These are phyloP conservation scores for Pardosa pseudoannulata DNA, from an alignment of 2,888 invertebrate species.

Conservation along the genomic window DNA sequence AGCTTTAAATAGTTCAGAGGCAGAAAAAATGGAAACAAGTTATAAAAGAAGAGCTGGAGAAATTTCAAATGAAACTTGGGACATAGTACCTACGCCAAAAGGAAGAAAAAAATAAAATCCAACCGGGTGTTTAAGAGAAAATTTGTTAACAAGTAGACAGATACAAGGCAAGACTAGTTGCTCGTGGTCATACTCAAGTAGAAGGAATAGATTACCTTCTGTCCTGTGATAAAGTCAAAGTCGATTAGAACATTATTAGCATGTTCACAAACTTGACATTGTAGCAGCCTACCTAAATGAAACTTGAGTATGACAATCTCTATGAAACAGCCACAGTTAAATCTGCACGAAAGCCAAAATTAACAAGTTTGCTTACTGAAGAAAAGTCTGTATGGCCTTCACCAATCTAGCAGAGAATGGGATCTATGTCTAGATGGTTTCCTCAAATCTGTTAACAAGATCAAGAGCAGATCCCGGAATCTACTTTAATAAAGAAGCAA, in stretches of 20 bases:
- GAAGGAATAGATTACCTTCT: background rate
- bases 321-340: too few relatives aligned
- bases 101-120: constrained; percentile 25
- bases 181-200: background rate
- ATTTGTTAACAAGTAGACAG: constrained; percentile 27
- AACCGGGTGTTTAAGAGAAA: constrained; percentile 65
- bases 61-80: constrained; percentile 58
- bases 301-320: too few relatives aligned
- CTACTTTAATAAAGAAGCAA: too few relatives aligned
- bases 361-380: constrained; percentile 6
- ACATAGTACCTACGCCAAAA: too few relatives aligned
- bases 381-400: constrained; percentile 20
- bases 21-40: too few relatives aligned
- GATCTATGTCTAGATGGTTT: background rate
- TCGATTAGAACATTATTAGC: constrained; percentile 20
- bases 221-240: constrained; percentile 8
- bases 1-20: too few relatives aligned
- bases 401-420: background rate
- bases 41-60: background rate
- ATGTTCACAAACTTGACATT: background rate
- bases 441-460: background rate
- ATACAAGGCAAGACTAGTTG: background rate
- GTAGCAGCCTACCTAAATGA: too few relatives aligned
- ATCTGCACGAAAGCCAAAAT: background rate
- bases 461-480: constrained; percentile 3